Base-by-base conservation (phyloP, 2,888 invertebrate species). In the Eupithecia vulgata region DNA sequence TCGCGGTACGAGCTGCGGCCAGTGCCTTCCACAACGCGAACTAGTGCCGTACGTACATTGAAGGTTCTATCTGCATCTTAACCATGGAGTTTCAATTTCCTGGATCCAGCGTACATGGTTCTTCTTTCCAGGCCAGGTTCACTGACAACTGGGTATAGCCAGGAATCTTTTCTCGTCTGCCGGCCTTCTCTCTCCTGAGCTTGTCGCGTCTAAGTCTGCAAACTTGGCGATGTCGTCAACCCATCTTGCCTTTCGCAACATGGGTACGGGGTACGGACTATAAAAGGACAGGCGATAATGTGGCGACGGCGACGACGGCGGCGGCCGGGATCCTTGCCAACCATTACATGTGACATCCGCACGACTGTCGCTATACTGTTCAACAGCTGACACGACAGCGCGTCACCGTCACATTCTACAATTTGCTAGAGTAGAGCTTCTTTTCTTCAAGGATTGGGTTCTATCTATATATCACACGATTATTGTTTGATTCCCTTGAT, bases 31-130 rank as follows among this genome's bases (percentile, higher is more conserved):
- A 61, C 34, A 34, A 34, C 34, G 7, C 61, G 17, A 61, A 61
- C 61, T 17, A 34, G 34, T 17, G 4, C 4, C 30, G 1, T 4
- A 30, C 30, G 17, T 17, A 34, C 61, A 17, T 34, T 17, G 30
- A 59, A 13, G 21, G 17, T 17, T 61, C 61, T 61, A 61, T 61
- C 34, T 61, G n/a, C 61, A 17, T 61, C 61, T 61, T 34, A 61
- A 34, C 12, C 57, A 57, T 5, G 5, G 12, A 57, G 5, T 5
- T 57, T 57, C 12, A 5, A 52, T 25, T 57, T 57, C 48, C 48
- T 52, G 48, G 48, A 52, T 21, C 48, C 21, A 52, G 21, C 48
- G 10, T 52, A 10, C 21, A 52, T 21, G 10, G 10, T 52, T 52
- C 8, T 52, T 52, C 15, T 52, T 0, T 8, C n/a, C n/a, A n/a